These are phyloP conservation scores for Labeo calbasu DNA, from an alignment of 2,797 vertebrate genomes.

Conservation along the genomic window DNA sequence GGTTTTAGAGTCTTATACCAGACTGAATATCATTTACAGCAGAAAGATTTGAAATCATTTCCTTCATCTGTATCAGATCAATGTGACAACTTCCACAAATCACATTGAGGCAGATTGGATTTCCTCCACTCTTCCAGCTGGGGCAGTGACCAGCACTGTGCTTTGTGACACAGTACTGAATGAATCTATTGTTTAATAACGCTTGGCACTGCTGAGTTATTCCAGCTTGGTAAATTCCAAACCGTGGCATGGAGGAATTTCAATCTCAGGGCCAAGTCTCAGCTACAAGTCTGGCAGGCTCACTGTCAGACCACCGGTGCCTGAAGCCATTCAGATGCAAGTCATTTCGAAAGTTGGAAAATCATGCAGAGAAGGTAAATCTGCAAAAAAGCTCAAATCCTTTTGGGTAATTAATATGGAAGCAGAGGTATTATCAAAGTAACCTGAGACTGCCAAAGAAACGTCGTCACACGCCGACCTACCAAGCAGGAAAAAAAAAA, in stretches of 20 bases:
- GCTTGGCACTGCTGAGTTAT: conserved; percentile 47
- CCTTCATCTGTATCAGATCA: conserved; percentile 61
- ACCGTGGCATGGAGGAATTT: conserved; percentile 39
- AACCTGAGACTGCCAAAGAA: background rate
- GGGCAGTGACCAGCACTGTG: conserved; percentile 46
- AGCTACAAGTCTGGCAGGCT: conserved; percentile 32
- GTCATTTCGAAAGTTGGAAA: conserved; percentile 1
- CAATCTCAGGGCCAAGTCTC: conserved; percentile 5
- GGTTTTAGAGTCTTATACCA: conserved; percentile 11
- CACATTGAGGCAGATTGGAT: conserved; percentile 48
- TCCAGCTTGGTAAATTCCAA: conserved; percentile 50
- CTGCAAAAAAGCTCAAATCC: background rate
- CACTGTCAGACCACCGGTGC: conserved; percentile 34
- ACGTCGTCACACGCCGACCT: background rate
- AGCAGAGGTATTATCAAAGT: background rate
- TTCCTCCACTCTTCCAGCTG: conserved; percentile 40
- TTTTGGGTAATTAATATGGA: background rate
- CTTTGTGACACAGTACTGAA: conserved; percentile 52
- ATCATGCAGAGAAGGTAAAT: background rate
- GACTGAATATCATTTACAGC: conserved; percentile 43
- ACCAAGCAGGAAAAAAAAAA: background rate
- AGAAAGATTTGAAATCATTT: conserved; percentile 48
- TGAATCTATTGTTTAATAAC: conserved; percentile 58
- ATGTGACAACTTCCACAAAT: conserved; percentile 59
- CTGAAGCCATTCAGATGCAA: conserved; percentile 17